Base-by-base conservation (phyloP, 1,140 invertebrate genomes). In the Diuraphis noxia region DNA sequence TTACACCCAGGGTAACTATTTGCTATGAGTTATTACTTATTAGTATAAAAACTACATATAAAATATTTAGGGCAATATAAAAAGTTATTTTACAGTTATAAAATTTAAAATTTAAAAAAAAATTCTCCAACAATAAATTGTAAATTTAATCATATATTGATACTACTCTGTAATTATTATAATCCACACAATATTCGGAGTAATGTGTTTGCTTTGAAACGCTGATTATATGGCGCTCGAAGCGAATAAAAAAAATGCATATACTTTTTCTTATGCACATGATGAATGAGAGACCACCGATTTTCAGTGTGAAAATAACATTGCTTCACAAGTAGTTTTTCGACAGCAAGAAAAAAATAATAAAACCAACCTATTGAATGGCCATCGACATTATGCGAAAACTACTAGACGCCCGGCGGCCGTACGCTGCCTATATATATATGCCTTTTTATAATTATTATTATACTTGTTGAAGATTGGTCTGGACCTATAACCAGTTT, bases 401-500 rank as follows among this genome's bases (percentile, higher is more conserved):
- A 90, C 85, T 86, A 88, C 49, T 72, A 88, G 25, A 88, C 56
- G 49, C 38, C 87, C 56, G 6, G 40, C 38, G 87, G 87, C 85
- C 9, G 46, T 86, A 81, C 79, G 49, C 41, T 8, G 84, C 43
- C 84, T 43, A 86, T 56, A 49, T n/a, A n/a, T 46, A 43, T 88
- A 30, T 88, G 30, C 40, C 17, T 77, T 90, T 79, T 90, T 90
- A 34, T 90, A 77, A 77, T 91, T 91, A 82, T 91, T 79, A 77
- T 90, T 77, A 77, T 36, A 89, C 72, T 77, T 79, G 56, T 90
- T 49, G 89, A 81, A 91, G 77, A 91, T 91, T 79, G 77, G 72
- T 81, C 77, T 7, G 63, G 52, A 49, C 38, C 21, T 46, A 91
- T 82, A 91, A 91, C 89, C 89, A 81, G 89, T 91, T 91, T 82